Conservation (phyloP, 1,140 invertebrate species). For the Anastrepha ludens region DNA sequence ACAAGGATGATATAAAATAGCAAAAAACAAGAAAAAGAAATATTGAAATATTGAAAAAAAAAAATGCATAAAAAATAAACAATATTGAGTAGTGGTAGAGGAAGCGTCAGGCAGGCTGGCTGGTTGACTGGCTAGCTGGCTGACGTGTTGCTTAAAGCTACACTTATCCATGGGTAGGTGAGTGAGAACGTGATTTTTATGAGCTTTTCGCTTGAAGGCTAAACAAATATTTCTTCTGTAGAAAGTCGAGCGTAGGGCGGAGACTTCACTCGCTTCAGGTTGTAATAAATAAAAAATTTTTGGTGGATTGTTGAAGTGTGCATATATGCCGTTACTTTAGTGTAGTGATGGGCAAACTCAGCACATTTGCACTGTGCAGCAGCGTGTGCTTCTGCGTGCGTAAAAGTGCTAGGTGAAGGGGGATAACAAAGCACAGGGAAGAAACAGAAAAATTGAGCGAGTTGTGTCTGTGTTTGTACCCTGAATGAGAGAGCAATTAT, state of each 20-base stretch:
- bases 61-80: neutral
- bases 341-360: too few relatives aligned
- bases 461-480: too few relatives aligned
- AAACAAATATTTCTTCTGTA: conserved; percentile 25
- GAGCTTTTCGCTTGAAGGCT: neutral
- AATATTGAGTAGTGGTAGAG: neutral
- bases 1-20: neutral
- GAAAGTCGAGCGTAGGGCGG: neutral
- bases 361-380: too few relatives aligned
- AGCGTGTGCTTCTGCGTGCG: too few relatives aligned
- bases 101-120: neutral
- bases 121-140: neutral
- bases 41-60: neutral
- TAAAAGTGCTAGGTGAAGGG: too few relatives aligned
- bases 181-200: conserved; percentile 5
- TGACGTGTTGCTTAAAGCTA: neutral
- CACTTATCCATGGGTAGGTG: neutral
- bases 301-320: too few relatives aligned
- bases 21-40: neutral
- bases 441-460: too few relatives aligned
- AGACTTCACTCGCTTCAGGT: neutral
- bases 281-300: neutral
- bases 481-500: too few relatives aligned
- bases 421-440: too few relatives aligned
- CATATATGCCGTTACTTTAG: too few relatives aligned